A percentile compares a stretch with the other conserved stretches of the same genome.
phyloP scores from a whole-genome alignment of 2,113 vertebrate genomes.

The Hyperopisus bebe region DNA sequence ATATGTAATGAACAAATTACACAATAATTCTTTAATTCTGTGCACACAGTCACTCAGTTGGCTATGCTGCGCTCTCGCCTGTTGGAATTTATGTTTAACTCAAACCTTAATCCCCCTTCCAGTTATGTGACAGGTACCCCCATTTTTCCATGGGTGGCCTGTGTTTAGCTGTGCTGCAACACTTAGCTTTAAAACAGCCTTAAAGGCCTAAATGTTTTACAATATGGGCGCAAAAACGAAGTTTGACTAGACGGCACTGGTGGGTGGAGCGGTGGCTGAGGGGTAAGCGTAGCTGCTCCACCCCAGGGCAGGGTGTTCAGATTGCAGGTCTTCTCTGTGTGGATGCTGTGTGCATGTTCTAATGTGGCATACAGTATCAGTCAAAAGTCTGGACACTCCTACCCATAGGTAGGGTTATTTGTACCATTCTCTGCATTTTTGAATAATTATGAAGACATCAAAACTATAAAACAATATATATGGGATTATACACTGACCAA shows the following conservation, averaged over 20 bases:
- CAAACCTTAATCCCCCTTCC: conserved; percentile 20
- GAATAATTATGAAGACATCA: background rate
- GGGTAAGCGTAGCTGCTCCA: background rate
- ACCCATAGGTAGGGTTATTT: background rate
- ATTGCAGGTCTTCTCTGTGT: background rate
- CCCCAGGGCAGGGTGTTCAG: background rate
- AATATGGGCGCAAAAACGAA: background rate
- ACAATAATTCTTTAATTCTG: conserved; percentile 7
- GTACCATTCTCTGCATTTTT: background rate
- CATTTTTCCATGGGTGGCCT: background rate
- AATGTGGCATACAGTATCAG: background rate
- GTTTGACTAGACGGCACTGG: background rate
- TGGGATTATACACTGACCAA: background rate
- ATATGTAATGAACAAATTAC: too few relatives aligned
- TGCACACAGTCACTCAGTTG: background rate
- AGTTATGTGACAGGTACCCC: background rate
- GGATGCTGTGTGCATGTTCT: background rate
- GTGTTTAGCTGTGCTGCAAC: background rate
- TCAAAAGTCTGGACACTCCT: background rate
- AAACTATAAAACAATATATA: background rate
- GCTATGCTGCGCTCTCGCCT: background rate
- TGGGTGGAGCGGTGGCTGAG: background rate
- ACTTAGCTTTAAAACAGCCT: background rate
- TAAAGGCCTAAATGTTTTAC: background rate
- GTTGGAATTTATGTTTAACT: conserved; percentile 7